phyloP scores from a whole-genome alignment of 2,888 invertebrate genomes.

The Orthosia gracilis region DNA sequence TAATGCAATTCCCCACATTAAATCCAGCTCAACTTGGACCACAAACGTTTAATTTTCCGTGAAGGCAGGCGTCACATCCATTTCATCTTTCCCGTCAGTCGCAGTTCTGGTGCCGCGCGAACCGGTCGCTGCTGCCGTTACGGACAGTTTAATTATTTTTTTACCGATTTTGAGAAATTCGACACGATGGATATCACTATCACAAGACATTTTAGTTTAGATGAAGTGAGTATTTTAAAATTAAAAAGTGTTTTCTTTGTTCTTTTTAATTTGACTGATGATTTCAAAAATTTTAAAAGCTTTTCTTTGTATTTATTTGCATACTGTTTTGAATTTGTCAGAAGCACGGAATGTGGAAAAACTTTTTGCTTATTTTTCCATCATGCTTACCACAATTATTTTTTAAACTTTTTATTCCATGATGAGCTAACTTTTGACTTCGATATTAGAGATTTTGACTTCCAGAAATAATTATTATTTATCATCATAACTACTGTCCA shows the following conservation, averaged over 20 bases:
- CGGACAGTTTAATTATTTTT: slow-evolving; percentile 20
- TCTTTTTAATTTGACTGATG: not conserved
- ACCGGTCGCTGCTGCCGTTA: slow-evolving; percentile 42
- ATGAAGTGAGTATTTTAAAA: slow-evolving; percentile 83
- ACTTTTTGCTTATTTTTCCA: not conserved
- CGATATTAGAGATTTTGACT: not conserved
- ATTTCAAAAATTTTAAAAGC: slow-evolving; percentile 3
- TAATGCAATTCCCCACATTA: not conserved
- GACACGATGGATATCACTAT: slow-evolving; percentile 86
- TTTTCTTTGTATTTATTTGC: slow-evolving; percentile 21
- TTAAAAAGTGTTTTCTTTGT: not conserved
- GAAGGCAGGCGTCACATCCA: slow-evolving; percentile 69
- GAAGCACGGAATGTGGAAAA: not conserved
- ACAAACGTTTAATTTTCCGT: slow-evolving; percentile 65
- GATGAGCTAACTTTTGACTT: not conserved
- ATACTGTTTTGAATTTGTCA: not conserved
- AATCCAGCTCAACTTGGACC: slow-evolving; percentile 69
- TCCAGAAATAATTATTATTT: not conserved
- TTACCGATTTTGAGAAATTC: slow-evolving; percentile 12
- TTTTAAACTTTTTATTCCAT: not conserved
- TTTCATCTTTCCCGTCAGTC: slow-evolving; percentile 79
- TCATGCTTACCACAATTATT: not conserved
- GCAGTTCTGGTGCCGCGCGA: slow-evolving; percentile 66
- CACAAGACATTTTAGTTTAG: slow-evolving; percentile 89
- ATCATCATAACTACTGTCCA: slow-evolving; percentile 9